phyloP scores from a whole-genome alignment of 53 echinoderm and acorn worm species.

The Holothuria scabra region DNA sequence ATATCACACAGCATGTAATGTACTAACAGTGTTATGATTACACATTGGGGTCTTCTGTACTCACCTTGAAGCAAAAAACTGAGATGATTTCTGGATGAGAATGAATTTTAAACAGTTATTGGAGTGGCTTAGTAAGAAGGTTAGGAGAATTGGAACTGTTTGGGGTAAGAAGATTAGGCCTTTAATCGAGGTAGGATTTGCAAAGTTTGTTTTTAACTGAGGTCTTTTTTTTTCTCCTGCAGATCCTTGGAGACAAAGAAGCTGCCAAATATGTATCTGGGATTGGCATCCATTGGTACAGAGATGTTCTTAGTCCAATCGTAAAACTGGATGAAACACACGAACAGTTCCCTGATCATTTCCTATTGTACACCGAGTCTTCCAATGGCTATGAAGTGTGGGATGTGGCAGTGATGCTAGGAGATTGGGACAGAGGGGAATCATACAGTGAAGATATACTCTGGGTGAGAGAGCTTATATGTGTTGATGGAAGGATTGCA shows the following conservation, averaged over 20 bases:
- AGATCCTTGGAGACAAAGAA: slow-evolving; percentile 71
- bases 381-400: slow-evolving; percentile 55
- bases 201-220: no score
- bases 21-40: no score
- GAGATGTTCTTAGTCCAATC: slow-evolving; percentile 39
- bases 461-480: slow-evolving; percentile 46
- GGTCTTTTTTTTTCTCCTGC: background rate
- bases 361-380: slow-evolving; percentile 81
- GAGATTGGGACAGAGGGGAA: slow-evolving; percentile 78
- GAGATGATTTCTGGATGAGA: no score
- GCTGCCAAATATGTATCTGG: slow-evolving; percentile 74
- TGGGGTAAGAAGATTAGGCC: no score
- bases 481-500: no score
- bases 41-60: no score
- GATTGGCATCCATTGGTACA: slow-evolving; percentile 90
- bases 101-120: no score
- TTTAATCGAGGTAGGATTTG: background rate
- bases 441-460: slow-evolving; percentile 83
- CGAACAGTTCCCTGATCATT: slow-evolving; percentile 71
- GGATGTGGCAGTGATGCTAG: slow-evolving; percentile 53
- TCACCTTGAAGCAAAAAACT: no score
- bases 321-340: slow-evolving; percentile 65
- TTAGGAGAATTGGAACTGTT: no score
- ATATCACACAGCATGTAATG: no score
- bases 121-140: no score